Evolutionary conservation across 2,797 vertebrate species (phyloP).

Genomic region (Onychomys torridus): DNA sequence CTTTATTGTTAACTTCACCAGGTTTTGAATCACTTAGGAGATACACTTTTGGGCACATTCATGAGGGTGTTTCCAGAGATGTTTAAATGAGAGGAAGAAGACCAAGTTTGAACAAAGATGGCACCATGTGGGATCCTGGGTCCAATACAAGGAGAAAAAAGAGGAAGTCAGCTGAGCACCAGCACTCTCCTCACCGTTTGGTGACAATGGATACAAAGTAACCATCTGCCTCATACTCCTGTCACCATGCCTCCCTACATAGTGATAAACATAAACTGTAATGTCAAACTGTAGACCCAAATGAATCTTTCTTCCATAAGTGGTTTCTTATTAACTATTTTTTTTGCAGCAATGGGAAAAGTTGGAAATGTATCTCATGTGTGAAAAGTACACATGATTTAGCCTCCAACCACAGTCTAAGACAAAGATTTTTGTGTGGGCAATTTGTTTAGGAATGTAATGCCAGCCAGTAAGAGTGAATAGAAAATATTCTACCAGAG

Average conservation of each 20-base stretch:
- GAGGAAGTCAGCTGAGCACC: not conserved
- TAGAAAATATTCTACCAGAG: not conserved
- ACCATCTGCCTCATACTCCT: not conserved
- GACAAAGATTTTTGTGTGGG: not conserved
- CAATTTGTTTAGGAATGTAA: constrained; percentile 26
- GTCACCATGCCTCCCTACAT: not conserved
- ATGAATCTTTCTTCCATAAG: not conserved
- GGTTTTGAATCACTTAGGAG: not conserved
- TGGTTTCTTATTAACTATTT: not conserved
- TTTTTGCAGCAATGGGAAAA: not conserved
- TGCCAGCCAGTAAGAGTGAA: not conserved
- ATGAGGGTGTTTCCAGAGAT: not conserved
- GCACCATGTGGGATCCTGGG: not conserved
- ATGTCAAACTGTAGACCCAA: not conserved
- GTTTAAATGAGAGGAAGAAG: not conserved
- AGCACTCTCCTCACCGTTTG: not conserved
- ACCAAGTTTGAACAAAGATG: not conserved
- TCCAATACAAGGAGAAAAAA: not conserved
- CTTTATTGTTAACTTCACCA: not conserved
- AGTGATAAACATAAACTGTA: not conserved
- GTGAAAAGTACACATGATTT: constrained; percentile 5
- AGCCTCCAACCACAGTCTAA: constrained; percentile 8
- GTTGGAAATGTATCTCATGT: not conserved
- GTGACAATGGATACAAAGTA: not conserved
- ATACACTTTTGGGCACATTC: too few species aligned